Evolutionary conservation across 2,888 invertebrate genomes (phyloP), one percentile per base, ranked within the genome.

Genomic region (Pristionchus entomophagus): DNA sequence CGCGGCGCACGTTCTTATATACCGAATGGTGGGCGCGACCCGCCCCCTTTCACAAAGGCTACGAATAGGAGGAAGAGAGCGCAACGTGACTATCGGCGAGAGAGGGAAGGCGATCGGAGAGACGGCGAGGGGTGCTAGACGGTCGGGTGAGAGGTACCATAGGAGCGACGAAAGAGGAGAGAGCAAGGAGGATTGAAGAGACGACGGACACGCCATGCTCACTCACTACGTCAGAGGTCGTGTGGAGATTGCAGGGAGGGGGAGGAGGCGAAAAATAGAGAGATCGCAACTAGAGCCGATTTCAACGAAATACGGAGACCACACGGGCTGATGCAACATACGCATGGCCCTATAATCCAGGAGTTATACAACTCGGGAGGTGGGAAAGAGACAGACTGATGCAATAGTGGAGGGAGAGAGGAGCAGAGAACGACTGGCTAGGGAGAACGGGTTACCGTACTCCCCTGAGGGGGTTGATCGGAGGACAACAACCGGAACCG

Each of bases 11-110:
- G 12, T 32, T 80, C 80, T 80, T 80, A 80, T 53, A 80, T 80
- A 80, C 53, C 29, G 78, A 26, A 78, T 45, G 45, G 78, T 10
- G 17, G 53, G 26, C 29, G 22, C 14, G 35, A 10, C 53, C 80
- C 80, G 80, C 53, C 80, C 49, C 80, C 80, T 80, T 80, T 80
- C 80, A 73, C 73, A 73, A 73, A 73, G 73, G 51, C 80, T 51
- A 80, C 80, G 80, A 53, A 51, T 51, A 53, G 38, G 35, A n/a
- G 26, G 80, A 62, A 53, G 51, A 49, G 41, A 38, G 56, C 62
- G 49, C 82, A 62, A 82, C 82, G 82, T 82, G 82, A 82, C 82
- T 62, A 29, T n/a, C 12, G 22, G 45, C 26, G 29, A 59, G 59
- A 41, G 49, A 49, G 49, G 38, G 22, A 41, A 32, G 32, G 59